phyloP scores from a whole-genome alignment of 2,113 vertebrate genomes.

The Oreochromis spilurus region DNA sequence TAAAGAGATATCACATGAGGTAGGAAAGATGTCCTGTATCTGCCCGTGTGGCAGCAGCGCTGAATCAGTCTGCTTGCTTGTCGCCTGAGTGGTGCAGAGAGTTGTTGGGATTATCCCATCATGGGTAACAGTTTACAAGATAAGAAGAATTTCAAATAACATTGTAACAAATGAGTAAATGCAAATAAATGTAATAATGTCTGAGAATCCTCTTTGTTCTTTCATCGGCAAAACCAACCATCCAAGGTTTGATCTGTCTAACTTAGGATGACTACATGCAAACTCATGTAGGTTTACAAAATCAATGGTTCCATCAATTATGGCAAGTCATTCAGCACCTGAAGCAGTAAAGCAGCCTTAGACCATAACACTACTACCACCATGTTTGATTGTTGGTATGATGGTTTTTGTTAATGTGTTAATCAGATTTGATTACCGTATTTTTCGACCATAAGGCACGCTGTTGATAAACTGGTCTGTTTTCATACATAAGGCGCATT shows the following conservation, averaged over 20 bases:
- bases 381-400: neutral
- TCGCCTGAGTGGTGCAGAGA: neutral
- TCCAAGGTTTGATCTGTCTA: neutral
- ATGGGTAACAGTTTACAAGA: neutral
- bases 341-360: neutral
- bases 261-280: neutral
- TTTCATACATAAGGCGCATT: neutral
- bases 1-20: neutral
- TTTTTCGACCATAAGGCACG: rapidly evolving
- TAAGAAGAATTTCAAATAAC: neutral
- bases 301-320: neutral
- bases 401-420: rapidly evolving
- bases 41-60: neutral
- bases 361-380: neutral
- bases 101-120: neutral
- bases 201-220: neutral
- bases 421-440: neutral
- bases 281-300: neutral
- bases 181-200: neutral
- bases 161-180: neutral
- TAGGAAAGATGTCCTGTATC: neutral
- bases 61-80: neutral
- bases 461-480: no score
- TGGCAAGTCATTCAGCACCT: neutral
- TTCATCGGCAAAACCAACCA: neutral